Evolutionary conservation across 2,113 vertebrate species (phyloP).

Genomic region (Globicephala melas): DNA sequence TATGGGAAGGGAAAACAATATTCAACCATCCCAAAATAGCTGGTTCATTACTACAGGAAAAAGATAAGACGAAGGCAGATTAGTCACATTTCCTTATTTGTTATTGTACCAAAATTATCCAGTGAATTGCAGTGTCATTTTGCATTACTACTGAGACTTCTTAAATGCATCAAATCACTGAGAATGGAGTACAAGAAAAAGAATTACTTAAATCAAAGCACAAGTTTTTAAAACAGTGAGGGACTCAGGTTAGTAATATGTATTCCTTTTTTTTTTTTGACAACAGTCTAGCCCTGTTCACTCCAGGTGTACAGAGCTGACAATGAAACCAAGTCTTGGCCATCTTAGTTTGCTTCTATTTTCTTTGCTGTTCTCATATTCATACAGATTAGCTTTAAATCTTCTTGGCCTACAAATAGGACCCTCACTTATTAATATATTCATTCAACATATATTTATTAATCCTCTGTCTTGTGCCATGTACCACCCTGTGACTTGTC

Average conservation of each 20-base stretch:
- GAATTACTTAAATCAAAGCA: background rate
- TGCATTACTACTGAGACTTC: slow-evolving; percentile 25
- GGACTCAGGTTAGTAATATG: background rate
- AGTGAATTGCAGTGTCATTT: slow-evolving; percentile 37
- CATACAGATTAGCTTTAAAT: background rate
- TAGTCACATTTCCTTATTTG: slow-evolving; percentile 79
- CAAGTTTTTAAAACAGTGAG: background rate
- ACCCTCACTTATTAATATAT: background rate
- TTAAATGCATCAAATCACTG: background rate
- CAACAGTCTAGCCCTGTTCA: background rate
- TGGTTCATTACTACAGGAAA: slow-evolving; percentile 77
- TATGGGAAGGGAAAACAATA: slow-evolving; percentile 58
- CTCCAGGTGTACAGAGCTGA: background rate
- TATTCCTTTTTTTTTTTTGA: background rate
- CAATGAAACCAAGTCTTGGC: background rate
- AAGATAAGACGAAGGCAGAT: slow-evolving; percentile 73
- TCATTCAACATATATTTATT: background rate
- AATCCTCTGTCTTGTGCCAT: background rate
- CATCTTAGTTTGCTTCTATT: background rate
- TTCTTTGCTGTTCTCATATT: background rate
- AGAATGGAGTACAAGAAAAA: background rate
- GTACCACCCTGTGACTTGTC: background rate
- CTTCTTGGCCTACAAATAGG: background rate
- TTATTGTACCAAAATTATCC: slow-evolving; percentile 66
- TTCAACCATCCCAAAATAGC: slow-evolving; percentile 75